Evolutionary conservation across 1,140 invertebrate genomes (phyloP).

Genomic region (Patella vulgata): DNA sequence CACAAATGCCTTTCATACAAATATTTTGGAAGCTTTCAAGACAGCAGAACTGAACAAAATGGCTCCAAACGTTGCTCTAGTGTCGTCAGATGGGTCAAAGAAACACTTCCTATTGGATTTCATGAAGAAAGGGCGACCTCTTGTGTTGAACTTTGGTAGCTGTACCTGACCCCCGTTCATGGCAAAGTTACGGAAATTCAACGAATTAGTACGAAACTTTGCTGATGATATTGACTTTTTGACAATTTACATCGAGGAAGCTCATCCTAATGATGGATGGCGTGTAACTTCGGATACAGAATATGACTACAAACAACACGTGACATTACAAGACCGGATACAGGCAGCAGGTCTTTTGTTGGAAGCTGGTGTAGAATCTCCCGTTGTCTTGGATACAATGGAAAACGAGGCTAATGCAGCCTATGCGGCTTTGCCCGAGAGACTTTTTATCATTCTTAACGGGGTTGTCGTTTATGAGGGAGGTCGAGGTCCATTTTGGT

Average conservation of each 20-base stretch:
- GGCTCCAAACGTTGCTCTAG: slow-evolving; percentile 16
- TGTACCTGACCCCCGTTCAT: slow-evolving; percentile 55
- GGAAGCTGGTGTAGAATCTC: slow-evolving; percentile 3
- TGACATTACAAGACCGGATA: slow-evolving; percentile 30
- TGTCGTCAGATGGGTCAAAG: background rate
- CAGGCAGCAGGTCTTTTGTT: slow-evolving; percentile 22
- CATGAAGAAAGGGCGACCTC: slow-evolving; percentile 29
- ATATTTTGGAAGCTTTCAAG: slow-evolving; percentile 20
- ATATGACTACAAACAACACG: slow-evolving; percentile 14
- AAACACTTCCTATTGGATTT: slow-evolving; percentile 23
- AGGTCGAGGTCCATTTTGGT: slow-evolving; percentile 29
- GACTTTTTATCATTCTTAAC: slow-evolving; percentile 37
- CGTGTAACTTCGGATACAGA: slow-evolving; percentile 1
- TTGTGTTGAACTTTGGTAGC: slow-evolving; percentile 43
- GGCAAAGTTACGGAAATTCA: slow-evolving; percentile 34
- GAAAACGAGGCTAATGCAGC: slow-evolving; percentile 13
- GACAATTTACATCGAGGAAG: slow-evolving; percentile 45
- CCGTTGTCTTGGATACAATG: slow-evolving; percentile 37
- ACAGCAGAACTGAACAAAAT: slow-evolving; percentile 10
- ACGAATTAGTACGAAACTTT: slow-evolving; percentile 33
- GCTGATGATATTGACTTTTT: slow-evolving; percentile 38
- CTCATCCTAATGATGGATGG: slow-evolving; percentile 46
- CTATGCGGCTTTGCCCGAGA: slow-evolving; percentile 35
- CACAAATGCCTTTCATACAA: slow-evolving; percentile 8
- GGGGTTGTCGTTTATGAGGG: slow-evolving; percentile 31